Percentiles rank a stretch among this genome's conserved stretches.
Conservation (phyloP, 2,113 vertebrate genomes). For the Xiphophorus maculatus region DNA sequence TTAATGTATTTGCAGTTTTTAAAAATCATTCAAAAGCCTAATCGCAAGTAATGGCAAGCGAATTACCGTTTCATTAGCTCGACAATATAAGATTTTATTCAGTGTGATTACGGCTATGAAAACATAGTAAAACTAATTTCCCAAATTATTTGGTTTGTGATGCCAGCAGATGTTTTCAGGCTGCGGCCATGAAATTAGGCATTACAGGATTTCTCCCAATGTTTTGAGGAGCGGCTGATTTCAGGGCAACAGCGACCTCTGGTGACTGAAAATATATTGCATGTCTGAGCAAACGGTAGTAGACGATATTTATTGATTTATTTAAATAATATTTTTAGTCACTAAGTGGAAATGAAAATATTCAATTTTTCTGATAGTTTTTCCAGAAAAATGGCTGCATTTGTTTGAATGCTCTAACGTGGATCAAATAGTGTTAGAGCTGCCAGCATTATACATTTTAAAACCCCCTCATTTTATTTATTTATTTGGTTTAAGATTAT, state of each 20-base stretch:
- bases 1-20: neutral
- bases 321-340: neutral
- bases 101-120: constrained; percentile 51
- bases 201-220: constrained; percentile 22
- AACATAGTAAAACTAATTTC: constrained; percentile 42
- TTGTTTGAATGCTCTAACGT: no score
- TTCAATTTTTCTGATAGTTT: no score
- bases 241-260: constrained; percentile 43
- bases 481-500: no score
- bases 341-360: neutral
- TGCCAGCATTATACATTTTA: no score
- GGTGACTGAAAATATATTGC: constrained; percentile 28
- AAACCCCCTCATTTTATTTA: no score
- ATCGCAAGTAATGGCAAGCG: constrained; percentile 47
- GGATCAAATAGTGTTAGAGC: no score
- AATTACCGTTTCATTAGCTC: constrained; percentile 62
- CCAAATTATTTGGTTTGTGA: constrained; percentile 46
- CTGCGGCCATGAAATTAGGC: constrained; percentile 52
- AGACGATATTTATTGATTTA: no score
- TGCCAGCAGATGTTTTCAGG: constrained; percentile 64
- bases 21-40: neutral
- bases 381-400: no score
- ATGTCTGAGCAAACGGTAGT: neutral
- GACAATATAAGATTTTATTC: constrained; percentile 52
- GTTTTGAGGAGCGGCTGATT: constrained; percentile 1